phyloP scores from a whole-genome alignment of 2,888 invertebrate genomes.

The Apantesis nais region DNA sequence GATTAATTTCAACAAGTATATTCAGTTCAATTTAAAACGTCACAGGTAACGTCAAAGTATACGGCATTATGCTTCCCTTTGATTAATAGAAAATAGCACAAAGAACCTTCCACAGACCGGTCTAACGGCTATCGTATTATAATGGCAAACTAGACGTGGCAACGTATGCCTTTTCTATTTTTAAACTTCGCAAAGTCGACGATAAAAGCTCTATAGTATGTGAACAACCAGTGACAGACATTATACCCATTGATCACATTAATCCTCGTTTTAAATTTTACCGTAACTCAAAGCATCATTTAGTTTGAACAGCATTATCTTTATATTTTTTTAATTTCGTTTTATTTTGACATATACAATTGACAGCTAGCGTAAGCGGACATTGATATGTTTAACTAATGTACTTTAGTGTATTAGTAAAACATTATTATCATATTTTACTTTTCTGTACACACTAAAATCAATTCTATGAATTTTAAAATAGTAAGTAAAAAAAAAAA shows the following conservation, averaged over 20 bases:
- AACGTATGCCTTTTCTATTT: constrained; percentile 6
- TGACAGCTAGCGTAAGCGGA: too few relatives aligned
- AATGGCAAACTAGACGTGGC: constrained; percentile 7
- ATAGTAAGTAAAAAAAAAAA: too few relatives aligned
- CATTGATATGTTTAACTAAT: too few relatives aligned
- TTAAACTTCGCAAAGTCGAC: neutral
- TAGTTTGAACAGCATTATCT: neutral
- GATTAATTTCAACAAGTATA: too few relatives aligned
- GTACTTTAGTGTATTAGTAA: too few relatives aligned
- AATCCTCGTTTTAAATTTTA: neutral
- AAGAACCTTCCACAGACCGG: constrained; percentile 24
- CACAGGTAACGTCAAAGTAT: neutral
- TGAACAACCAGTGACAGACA: neutral
- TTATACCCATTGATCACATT: neutral
- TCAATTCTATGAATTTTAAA: too few relatives aligned
- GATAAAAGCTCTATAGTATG: neutral
- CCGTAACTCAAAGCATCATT: neutral
- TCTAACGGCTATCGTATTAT: constrained; percentile 11
- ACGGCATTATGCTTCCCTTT: neutral
- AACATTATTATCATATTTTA: too few relatives aligned
- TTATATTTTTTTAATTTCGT: neutral
- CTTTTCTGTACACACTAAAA: too few relatives aligned
- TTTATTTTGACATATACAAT: too few relatives aligned
- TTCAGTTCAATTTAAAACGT: too few relatives aligned
- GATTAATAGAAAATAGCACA: constrained; percentile 13